These are phyloP conservation scores for Agrotis clavis DNA, from an alignment of 2,888 invertebrate genomes.

Conservation along the genomic window DNA sequence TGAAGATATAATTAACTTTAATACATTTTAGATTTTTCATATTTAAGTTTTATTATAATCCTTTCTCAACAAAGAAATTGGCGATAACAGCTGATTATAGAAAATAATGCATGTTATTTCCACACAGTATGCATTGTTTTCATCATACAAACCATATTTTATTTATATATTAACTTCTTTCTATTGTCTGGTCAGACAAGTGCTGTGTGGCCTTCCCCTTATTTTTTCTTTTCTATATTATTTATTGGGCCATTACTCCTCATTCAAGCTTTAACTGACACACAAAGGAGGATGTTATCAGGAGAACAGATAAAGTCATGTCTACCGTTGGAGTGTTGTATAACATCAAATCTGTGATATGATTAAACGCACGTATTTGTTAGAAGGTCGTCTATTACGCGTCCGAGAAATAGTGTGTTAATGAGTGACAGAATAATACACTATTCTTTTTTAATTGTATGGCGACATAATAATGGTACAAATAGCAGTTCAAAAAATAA, in stretches of 20 bases:
- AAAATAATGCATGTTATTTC: slow-evolving; percentile 1
- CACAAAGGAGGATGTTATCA: slow-evolving; percentile 56
- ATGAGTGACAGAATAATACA: neutral
- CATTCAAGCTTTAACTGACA: slow-evolving; percentile 31
- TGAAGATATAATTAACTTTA: neutral
- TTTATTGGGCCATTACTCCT: slow-evolving; percentile 6
- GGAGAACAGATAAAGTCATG: slow-evolving; percentile 40
- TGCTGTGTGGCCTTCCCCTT: neutral
- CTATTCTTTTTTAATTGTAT: neutral
- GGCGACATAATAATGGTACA: too few species aligned
- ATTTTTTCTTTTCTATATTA: slow-evolving; percentile 17
- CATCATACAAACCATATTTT: slow-evolving; percentile 17
- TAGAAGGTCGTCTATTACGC: slow-evolving; percentile 48
- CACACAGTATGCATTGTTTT: slow-evolving; percentile 55
- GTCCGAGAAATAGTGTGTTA: slow-evolving; percentile 1
- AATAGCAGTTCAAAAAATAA: neutral
- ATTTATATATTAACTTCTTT: slow-evolving; percentile 24
- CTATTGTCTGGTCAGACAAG: slow-evolving; percentile 24
- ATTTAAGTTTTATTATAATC: neutral
- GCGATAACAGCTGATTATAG: neutral
- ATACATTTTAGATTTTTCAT: neutral
- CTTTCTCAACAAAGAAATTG: slow-evolving; percentile 1
- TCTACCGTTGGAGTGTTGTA: slow-evolving; percentile 54
- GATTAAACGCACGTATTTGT: slow-evolving; percentile 47
- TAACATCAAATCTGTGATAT: slow-evolving; percentile 60